Percentiles rank a stretch among this genome's conserved stretches.
phyloP scores from a whole-genome alignment of 2,113 vertebrate species.

The Malurus alboscapulatus region DNA sequence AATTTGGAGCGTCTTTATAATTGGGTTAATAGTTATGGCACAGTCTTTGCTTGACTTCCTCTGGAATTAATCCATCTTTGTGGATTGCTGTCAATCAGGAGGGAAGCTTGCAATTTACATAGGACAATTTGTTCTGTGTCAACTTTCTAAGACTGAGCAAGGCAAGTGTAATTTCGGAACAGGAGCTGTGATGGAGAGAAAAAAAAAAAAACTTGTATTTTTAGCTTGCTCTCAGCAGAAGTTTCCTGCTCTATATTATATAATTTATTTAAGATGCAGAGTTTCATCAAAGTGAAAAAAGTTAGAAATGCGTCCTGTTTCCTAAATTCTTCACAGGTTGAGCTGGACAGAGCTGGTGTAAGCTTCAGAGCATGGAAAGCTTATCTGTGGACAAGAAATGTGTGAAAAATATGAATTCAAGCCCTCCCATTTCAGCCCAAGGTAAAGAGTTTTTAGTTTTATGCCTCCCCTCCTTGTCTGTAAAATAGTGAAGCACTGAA shows the following conservation, averaged over 20 bases:
- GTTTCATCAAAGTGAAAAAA: not conserved
- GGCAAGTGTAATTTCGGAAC: conserved; percentile 60
- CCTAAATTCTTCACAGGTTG: not conserved
- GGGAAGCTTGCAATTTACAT: conserved; percentile 56
- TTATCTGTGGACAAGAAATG: not conserved
- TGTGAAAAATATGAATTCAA: not conserved
- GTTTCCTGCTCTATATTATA: conserved; percentile 43
- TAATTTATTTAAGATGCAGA: conserved; percentile 45
- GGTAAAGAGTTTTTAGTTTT: not conserved
- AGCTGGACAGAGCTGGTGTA: not conserved
- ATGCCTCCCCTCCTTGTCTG: not conserved
- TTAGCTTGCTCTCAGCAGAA: conserved; percentile 51
- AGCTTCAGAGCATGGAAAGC: not conserved
- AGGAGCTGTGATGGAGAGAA: conserved; percentile 46
- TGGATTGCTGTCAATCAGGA: conserved; percentile 54
- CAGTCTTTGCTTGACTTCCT: conserved; percentile 32
- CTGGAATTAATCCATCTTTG: conserved; percentile 64
- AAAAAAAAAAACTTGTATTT: conserved; percentile 33
- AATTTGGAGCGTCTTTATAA: conserved; percentile 13
- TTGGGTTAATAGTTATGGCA: conserved; percentile 23
- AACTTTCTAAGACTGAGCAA: conserved; percentile 55
- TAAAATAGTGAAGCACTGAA: not conserved
- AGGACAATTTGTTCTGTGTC: conserved; percentile 65
- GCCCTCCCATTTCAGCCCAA: not conserved
- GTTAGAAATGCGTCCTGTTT: not conserved